Percentiles rank a stretch among this genome's conserved stretches.
Conservation (phyloP, 2,888 invertebrate genomes). For the Zeuzera pyrina region DNA sequence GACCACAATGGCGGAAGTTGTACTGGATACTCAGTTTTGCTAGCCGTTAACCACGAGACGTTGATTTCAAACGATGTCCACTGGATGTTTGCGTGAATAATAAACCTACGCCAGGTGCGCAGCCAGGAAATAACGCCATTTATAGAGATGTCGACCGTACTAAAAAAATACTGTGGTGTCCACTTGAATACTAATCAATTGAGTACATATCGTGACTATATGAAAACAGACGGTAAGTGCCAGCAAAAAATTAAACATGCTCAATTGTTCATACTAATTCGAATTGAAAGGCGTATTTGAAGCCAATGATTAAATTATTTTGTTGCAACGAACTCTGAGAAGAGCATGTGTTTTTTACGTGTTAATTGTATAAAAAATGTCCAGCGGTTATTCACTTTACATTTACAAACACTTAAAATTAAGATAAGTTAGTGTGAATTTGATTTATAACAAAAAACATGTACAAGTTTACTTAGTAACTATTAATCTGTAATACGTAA, state of each 20-base stretch:
- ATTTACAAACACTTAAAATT: no score
- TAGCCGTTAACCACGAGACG: no score
- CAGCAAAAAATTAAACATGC: conserved; percentile 40
- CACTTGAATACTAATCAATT: conserved; percentile 1
- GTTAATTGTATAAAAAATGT: no score
- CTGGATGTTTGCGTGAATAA: not conserved
- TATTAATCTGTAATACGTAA: no score
- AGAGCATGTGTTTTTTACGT: no score
- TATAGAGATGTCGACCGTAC: conserved; percentile 21
- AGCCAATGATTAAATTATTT: conserved; percentile 55
- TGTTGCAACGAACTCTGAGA: conserved; percentile 32
- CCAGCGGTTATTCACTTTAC: no score
- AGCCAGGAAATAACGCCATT: conserved; percentile 27
- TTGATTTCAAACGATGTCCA: no score
- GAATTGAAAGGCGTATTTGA: conserved; percentile 50
- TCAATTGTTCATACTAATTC: conserved; percentile 38
- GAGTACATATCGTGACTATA: conserved; percentile 18
- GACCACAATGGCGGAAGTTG: no score
- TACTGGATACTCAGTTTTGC: no score
- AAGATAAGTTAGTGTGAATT: no score
- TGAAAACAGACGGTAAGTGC: conserved; percentile 34
- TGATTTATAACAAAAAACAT: no score
- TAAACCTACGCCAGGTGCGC: conserved; percentile 25
- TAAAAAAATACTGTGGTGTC: conserved; percentile 13
- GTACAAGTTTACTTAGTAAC: no score